Percentiles rank a stretch among this genome's conserved stretches.
Conservation (phyloP, 2,888 invertebrate genomes). For the Cartodere bifasciata region DNA sequence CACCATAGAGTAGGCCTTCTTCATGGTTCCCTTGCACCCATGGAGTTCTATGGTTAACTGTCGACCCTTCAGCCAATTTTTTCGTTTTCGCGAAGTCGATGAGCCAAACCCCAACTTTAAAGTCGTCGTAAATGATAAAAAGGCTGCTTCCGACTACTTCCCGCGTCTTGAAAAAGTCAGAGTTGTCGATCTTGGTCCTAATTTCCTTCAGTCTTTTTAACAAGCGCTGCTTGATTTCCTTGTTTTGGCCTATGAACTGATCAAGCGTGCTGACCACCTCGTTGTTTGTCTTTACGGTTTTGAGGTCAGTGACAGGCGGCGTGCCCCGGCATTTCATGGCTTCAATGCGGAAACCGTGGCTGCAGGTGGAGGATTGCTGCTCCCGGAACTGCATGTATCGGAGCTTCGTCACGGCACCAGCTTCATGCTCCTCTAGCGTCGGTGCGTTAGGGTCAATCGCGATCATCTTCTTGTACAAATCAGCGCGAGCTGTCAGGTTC, state of each 20-base stretch:
- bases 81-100: conserved; percentile 96
- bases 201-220: conserved; percentile 65
- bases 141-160: conserved; percentile 92
- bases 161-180: conserved; percentile 72
- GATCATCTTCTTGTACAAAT: conserved; percentile 94
- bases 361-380: conserved; percentile 81
- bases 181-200: conserved; percentile 65
- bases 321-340: conserved; percentile 80
- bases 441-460: conserved; percentile 80
- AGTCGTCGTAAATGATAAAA: conserved; percentile 83
- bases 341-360: conserved; percentile 91
- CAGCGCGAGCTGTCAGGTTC: conserved; percentile 69
- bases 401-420: conserved; percentile 82
- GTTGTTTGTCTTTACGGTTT: conserved; percentile 67
- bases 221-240: conserved; percentile 55
- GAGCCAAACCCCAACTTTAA: conserved; percentile 84
- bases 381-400: conserved; percentile 96
- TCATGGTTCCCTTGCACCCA: conserved; percentile 95
- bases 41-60: conserved; percentile 62
- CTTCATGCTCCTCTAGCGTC: conserved; percentile 66
- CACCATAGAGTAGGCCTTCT: conserved; percentile 85
- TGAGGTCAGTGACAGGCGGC: conserved; percentile 75
- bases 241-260: conserved; percentile 55
- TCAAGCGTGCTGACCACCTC: conserved; percentile 64
- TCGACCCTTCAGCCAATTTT: conserved; percentile 52